Base-by-base conservation (phyloP, 1,140 invertebrate genomes). In the Diabrotica virgifera region DNA sequence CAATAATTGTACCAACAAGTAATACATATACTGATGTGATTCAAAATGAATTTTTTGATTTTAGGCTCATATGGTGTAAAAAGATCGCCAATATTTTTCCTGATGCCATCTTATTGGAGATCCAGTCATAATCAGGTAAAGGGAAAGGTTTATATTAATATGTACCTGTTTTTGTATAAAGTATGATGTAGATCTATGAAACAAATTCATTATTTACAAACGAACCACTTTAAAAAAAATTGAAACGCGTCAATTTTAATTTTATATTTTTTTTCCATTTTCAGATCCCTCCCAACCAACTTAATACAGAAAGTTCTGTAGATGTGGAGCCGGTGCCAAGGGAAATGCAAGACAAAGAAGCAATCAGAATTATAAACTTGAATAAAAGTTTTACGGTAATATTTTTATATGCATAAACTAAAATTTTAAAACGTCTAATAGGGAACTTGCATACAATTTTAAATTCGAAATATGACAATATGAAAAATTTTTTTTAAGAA, bases 261-360 rank as follows among this genome's bases (percentile, higher is more conserved):
- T 24, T 24, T 2, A 24, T 24, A 24, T 24, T 24, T 1, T 4
- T 24, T 24, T 24, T 24, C 4, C 24, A 4, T 24, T 24, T 24
- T 24, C 24, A 24, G 24, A 24, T 24, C 1, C 24, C 24, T 24
- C 24, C 24, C 24, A 24, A 24, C 24, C 24, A 24, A 24, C 24
- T 86, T 64, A 85, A 85, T 36, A 79, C 24, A 2, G 24, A 24
- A 24, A 24, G 24, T 24, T 24, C 24, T 24, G 24, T 4, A 5
- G 89, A 92, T 72, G 84, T 92, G 5, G 91, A 93, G 74, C 86
- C 87, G 10, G 88, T 92, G 2, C 84, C 89, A 5, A 82, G 86
- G 77, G 87, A 90, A 72, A 84, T 92, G 73, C 85, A 86, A 69
- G 87, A 87, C 6, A 87, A 87, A 70, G 89, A 90, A 78, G 90